Percentiles rank a stretch among this genome's conserved stretches.
Evolutionary conservation across 2,113 vertebrate genomes (phyloP).

Genomic region (Procavia capensis): DNA sequence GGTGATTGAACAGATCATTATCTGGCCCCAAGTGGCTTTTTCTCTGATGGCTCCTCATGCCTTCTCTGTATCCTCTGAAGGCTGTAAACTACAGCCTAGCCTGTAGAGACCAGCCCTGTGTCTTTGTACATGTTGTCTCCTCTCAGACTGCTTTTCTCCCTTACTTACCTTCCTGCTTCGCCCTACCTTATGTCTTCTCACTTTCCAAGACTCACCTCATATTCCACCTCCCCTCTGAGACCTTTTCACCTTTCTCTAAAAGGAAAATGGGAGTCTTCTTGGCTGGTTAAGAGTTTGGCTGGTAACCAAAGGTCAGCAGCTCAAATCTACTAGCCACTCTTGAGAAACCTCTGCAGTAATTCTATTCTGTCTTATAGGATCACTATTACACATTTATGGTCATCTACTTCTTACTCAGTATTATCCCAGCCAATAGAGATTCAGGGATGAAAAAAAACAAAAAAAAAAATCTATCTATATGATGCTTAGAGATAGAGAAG

Average conservation of each 20-base stretch:
- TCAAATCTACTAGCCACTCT: no score
- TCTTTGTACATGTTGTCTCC: background rate
- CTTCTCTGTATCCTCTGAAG: background rate
- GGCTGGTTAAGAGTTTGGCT: no score
- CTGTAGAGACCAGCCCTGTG: accelerated
- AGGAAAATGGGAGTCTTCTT: no score
- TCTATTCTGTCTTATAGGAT: no score
- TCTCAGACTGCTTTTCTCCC: background rate
- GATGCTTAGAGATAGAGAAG: background rate
- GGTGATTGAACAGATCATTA: background rate
- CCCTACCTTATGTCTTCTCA: background rate
- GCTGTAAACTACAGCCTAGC: background rate
- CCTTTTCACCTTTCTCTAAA: background rate
- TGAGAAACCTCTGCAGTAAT: no score
- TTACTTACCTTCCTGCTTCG: background rate
- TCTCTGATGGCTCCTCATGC: background rate
- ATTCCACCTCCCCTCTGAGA: background rate
- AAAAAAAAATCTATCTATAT: background rate
- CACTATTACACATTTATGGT: background rate
- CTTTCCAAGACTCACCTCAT: background rate
- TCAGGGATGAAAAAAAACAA: background rate
- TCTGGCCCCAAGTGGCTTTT: accelerated
- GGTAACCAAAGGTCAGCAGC: no score
- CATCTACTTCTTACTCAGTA: no score
- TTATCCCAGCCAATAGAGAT: background rate